phyloP scores from a whole-genome alignment of 1,140 invertebrate species.

The Globodera ellingtonae region DNA sequence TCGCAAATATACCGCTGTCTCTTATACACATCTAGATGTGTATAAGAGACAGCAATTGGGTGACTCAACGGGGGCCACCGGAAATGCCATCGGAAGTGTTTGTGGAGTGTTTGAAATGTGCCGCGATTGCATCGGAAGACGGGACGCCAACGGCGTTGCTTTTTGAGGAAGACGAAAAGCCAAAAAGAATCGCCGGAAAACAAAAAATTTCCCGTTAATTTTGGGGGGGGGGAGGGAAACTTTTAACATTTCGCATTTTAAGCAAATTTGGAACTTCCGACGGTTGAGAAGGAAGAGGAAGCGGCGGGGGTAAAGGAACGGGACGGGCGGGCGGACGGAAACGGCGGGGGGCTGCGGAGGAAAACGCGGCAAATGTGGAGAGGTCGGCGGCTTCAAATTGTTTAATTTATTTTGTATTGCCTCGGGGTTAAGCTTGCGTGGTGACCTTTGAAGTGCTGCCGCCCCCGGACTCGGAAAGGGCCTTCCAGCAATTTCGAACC shows the following conservation, averaged over 20 bases:
- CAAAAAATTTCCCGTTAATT: background rate
- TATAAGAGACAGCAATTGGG: too few species aligned
- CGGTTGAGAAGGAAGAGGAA: conserved; percentile 3
- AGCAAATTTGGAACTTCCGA: conserved; percentile 4
- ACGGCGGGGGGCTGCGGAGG: background rate
- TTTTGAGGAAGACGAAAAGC: background rate
- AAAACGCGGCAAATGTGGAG: conserved; percentile 28
- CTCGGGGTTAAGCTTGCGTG: conserved; percentile 19
- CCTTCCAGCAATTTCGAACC: conserved; percentile 13
- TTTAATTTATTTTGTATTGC: background rate
- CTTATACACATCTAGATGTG: too few species aligned
- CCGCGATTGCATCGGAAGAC: background rate
- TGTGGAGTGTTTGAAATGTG: conserved; percentile 4
- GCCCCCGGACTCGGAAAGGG: background rate
- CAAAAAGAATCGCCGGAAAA: background rate
- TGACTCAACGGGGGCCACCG: too few species aligned
- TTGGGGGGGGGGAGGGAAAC: background rate
- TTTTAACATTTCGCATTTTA: background rate
- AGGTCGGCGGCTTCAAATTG: background rate
- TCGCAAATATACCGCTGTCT: too few species aligned
- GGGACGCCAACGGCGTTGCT: background rate
- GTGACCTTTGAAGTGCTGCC: conserved; percentile 31
- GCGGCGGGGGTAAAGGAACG: background rate
- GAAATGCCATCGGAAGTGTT: background rate
- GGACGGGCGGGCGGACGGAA: background rate